phyloP scores from a whole-genome alignment of 2,113 vertebrate species.

The Cromileptes altivelis region DNA sequence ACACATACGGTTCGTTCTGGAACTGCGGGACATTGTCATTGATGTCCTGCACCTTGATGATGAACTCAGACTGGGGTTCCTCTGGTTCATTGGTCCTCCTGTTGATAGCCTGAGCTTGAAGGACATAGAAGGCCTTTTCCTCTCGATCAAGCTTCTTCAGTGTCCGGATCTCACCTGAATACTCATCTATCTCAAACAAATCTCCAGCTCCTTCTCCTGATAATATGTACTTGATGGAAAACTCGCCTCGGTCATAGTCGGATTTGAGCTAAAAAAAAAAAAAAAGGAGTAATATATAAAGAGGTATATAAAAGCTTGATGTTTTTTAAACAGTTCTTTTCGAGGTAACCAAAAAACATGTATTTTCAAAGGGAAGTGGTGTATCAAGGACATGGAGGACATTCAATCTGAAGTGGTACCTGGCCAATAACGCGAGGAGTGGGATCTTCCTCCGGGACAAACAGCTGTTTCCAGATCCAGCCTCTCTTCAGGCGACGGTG shows the following conservation, averaged over 20 bases:
- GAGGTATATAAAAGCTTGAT: background rate
- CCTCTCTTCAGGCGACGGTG: slow-evolving; percentile 85
- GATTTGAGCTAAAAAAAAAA: slow-evolving; percentile 87
- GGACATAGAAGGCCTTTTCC: slow-evolving; percentile 88
- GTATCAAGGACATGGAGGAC: slow-evolving; percentile 69
- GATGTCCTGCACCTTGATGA: slow-evolving; percentile 93
- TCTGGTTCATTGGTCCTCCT: slow-evolving; percentile 83
- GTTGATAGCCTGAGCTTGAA: slow-evolving; percentile 90
- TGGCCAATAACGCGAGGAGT: slow-evolving; percentile 85
- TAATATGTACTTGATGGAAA: slow-evolving; percentile 86
- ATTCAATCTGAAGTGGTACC: slow-evolving; percentile 83
- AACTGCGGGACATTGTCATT: slow-evolving; percentile 94
- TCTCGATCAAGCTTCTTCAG: slow-evolving; percentile 90
- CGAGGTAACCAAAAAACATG: slow-evolving; percentile 19
- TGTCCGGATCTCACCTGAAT: slow-evolving; percentile 86
- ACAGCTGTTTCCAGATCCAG: slow-evolving; percentile 91
- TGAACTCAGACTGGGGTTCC: slow-evolving; percentile 93
- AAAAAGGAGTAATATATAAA: too few relatives aligned
- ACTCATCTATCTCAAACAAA: slow-evolving; percentile 87
- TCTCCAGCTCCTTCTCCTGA: slow-evolving; percentile 89
- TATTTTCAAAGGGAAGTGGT: slow-evolving; percentile 49
- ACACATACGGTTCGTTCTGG: slow-evolving; percentile 91
- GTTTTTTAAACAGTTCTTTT: background rate
- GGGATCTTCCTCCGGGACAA: slow-evolving; percentile 88
- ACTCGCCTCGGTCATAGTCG: slow-evolving; percentile 88